Conservation (phyloP, 2,888 invertebrate species). For the Tetramorium bicarinatum region DNA sequence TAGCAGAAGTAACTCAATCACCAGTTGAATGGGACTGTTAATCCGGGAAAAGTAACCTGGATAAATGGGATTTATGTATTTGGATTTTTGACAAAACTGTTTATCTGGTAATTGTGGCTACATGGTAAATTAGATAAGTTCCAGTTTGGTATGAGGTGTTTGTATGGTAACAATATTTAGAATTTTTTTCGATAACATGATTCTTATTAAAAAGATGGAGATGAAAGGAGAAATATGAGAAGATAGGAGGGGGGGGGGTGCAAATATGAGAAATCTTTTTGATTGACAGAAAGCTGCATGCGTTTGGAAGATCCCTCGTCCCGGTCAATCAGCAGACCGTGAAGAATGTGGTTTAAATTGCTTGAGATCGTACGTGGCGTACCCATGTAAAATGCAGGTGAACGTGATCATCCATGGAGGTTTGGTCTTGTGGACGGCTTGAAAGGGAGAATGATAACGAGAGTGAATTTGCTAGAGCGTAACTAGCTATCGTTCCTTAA, state of each 20-base stretch:
- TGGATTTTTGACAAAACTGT: background rate
- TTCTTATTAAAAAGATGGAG: background rate
- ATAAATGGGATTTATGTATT: conserved; percentile 2
- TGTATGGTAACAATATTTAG: background rate
- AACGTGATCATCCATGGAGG: conserved; percentile 11
- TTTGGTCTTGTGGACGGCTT: conserved; percentile 41
- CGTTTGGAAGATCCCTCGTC: conserved; percentile 7
- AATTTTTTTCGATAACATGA: background rate
- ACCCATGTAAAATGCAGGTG: conserved; percentile 2
- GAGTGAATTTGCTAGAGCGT: conserved; percentile 32
- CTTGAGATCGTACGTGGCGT: background rate
- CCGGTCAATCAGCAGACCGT: background rate
- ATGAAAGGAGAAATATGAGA: background rate
- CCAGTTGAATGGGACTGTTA: background rate
- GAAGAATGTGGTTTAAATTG: conserved; percentile 3
- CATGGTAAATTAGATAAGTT: background rate
- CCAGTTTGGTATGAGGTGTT: background rate
- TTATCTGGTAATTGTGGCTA: background rate
- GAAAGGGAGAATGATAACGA: conserved; percentile 47
- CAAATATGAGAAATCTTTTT: conserved; percentile 27
- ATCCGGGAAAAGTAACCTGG: background rate
- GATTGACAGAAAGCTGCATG: conserved; percentile 33
- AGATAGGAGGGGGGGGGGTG: background rate
- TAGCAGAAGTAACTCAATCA: background rate
- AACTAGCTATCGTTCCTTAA: conserved; percentile 39